Evolutionary conservation across 2,113 vertebrate genomes (phyloP).

Genomic region (Ariopsis seemanni): DNA sequence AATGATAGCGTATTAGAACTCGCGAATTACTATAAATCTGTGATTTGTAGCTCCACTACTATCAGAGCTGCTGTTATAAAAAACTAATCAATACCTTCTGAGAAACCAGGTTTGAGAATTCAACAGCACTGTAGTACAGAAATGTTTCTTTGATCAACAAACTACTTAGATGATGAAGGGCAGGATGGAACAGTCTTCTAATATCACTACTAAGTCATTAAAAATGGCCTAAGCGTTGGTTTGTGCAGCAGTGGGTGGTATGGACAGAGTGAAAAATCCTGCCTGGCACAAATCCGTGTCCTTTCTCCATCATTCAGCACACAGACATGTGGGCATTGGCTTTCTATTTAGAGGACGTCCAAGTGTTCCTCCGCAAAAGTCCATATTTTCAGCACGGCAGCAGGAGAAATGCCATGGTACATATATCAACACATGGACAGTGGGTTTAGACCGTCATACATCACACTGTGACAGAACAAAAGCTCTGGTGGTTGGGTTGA

Average conservation of each 20-base stretch:
- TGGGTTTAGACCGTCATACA: neutral
- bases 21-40: neutral
- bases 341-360: conserved; percentile 36
- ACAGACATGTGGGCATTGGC: conserved; percentile 16
- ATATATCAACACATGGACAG: conserved; percentile 29
- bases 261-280: conserved; percentile 15
- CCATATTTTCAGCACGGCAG: conserved; percentile 14
- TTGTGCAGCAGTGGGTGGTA: neutral
- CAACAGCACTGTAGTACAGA: neutral
- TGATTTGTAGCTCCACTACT: neutral
- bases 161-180: neutral
- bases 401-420: conserved; percentile 1
- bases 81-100: neutral
- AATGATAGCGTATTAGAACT: neutral
- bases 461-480: neutral
- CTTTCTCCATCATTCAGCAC: conserved; percentile 17
- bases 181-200: neutral
- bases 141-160: neutral
- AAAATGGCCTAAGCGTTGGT: neutral
- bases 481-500: neutral
- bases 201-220: neutral
- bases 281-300: conserved; percentile 13
- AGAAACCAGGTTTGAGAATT: neutral
- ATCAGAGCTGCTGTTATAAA: neutral
- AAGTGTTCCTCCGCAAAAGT: conserved; percentile 17